phyloP scores from a whole-genome alignment of 2,113 vertebrate species.

The Taxidea taxus region DNA sequence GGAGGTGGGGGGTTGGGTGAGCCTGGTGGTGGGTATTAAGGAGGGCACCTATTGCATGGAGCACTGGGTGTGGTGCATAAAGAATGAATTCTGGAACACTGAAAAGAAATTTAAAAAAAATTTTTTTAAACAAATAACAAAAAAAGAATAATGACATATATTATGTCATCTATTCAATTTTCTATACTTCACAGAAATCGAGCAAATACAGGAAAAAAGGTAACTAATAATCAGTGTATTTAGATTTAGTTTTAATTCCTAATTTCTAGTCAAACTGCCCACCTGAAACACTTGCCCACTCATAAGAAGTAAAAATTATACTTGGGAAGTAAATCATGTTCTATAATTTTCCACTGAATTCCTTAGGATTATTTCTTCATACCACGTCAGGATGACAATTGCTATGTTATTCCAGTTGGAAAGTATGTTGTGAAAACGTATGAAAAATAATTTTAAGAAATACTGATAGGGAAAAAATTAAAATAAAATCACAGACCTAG shows the following conservation, averaged over 20 bases:
- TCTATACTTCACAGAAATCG: conserved; percentile 28
- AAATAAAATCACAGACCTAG: background rate
- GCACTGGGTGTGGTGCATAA: too few relatives aligned
- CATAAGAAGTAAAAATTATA: background rate
- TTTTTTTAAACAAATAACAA: too few relatives aligned
- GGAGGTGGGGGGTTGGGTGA: too few relatives aligned
- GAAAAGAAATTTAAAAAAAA: too few relatives aligned
- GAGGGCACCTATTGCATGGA: too few relatives aligned
- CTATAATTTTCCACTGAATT: conserved; percentile 22
- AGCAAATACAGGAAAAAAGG: background rate
- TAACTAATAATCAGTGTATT: background rate
- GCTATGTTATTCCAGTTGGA: background rate
- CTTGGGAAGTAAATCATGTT: conserved; percentile 5
- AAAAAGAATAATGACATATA: background rate
- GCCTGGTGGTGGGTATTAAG: too few relatives aligned
- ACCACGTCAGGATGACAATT: background rate
- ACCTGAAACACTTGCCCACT: background rate
- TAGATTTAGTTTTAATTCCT: conserved; percentile 27
- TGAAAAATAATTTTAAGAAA: conserved; percentile 34
- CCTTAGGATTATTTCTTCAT: conserved; percentile 15
- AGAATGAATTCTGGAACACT: too few relatives aligned
- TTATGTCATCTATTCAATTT: background rate
- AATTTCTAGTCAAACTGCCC: conserved; percentile 11
- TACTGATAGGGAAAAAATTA: background rate
- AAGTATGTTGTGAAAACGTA: background rate